Evolutionary conservation across 2,797 vertebrate genomes (phyloP).

Genomic region (Eurystomus glaucurus): DNA sequence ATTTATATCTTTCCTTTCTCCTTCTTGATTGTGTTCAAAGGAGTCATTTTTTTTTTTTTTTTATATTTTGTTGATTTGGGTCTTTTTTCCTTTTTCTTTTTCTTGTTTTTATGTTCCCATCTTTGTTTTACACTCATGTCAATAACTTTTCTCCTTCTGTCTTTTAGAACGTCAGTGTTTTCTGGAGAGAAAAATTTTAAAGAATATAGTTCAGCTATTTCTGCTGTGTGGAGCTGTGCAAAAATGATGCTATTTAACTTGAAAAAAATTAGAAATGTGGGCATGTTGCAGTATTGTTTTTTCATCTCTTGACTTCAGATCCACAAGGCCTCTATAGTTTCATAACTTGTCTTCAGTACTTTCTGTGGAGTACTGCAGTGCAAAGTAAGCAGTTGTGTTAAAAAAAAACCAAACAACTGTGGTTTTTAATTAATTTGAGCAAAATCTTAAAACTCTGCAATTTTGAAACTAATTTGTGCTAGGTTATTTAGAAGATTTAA

Average conservation of each 20-base stretch:
- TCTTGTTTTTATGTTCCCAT: not conserved
- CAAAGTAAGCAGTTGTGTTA: not conserved
- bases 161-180: not conserved
- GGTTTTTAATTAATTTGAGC: not conserved
- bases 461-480: not conserved
- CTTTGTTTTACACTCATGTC: not conserved
- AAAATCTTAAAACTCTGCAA: not conserved
- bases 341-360: not conserved
- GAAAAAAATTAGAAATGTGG: not conserved
- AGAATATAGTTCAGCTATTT: not conserved
- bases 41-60: not conserved
- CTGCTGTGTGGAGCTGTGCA: not conserved
- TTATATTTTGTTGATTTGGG: accelerated
- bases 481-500: not conserved
- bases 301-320: not conserved
- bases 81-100: not conserved
- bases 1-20: not conserved
- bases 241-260: not conserved
- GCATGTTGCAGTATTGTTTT: not conserved
- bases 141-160: not conserved
- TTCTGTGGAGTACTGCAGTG: not conserved
- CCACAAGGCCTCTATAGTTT: not conserved
- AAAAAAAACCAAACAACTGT: not conserved
- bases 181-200: not conserved
- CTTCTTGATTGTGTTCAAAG: not conserved